Evolutionary conservation across 2,113 vertebrate species (phyloP).

Genomic region (Clupea harengus): DNA sequence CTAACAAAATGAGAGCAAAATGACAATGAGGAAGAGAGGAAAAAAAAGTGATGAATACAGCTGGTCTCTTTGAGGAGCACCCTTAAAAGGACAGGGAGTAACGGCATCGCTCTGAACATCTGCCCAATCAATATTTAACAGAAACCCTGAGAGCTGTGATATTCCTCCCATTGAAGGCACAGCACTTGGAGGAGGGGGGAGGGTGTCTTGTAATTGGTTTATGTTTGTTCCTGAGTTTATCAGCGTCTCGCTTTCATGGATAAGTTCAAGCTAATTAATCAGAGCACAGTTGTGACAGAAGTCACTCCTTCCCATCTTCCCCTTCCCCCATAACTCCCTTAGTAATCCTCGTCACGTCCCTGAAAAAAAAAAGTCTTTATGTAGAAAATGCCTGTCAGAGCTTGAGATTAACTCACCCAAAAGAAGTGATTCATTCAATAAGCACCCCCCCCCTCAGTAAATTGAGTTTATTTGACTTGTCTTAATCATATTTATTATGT

Average conservation of each 20-base stretch:
- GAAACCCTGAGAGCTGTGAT: not conserved
- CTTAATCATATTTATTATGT: conserved; percentile 41
- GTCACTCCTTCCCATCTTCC: conserved; percentile 12
- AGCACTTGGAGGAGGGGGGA: not conserved
- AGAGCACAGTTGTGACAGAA: conserved; percentile 46
- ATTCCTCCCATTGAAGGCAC: not conserved
- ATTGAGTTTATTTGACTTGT: conserved; percentile 6
- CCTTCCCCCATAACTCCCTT: conserved; percentile 32
- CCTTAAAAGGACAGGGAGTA: conserved; percentile 1
- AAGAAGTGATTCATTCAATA: conserved; percentile 44
- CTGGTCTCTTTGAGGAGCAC: not conserved
- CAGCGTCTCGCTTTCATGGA: conserved; percentile 68
- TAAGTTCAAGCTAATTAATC: conserved; percentile 71
- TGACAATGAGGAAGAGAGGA: not conserved
- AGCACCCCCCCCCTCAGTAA: conserved; percentile 43
- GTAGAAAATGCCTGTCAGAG: conserved; percentile 29
- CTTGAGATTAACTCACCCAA: conserved; percentile 32
- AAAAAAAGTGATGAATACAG: not conserved
- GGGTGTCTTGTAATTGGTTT: conserved; percentile 57
- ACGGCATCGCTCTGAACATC: conserved; percentile 43
- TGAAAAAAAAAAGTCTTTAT: not conserved
- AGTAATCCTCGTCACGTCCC: conserved; percentile 32
- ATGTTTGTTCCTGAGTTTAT: conserved; percentile 68
- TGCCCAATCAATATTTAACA: conserved; percentile 50
- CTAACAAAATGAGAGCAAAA: not conserved